A percentile compares a stretch with the other conserved stretches of the same genome.
Conservation (phyloP, 2,888 invertebrate species). For the Epistrophella euchroma region DNA sequence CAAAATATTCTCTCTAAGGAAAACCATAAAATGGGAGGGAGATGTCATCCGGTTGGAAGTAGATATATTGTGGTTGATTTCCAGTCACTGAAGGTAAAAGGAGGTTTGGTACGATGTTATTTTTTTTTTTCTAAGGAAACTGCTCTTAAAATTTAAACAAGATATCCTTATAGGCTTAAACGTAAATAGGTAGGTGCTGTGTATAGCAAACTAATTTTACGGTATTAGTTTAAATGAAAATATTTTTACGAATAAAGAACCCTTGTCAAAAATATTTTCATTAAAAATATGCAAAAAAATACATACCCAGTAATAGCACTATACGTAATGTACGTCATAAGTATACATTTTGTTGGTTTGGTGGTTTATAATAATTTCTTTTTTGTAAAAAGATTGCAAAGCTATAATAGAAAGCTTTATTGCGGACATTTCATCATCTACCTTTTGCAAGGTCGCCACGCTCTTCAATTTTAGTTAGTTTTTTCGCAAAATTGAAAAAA, state of each 20-base stretch:
- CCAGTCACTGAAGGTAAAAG: background rate
- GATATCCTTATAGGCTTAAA: background rate
- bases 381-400: too few relatives aligned
- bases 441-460: too few relatives aligned
- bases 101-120: background rate
- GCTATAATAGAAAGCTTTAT: too few relatives aligned
- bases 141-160: background rate
- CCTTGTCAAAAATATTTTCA: background rate
- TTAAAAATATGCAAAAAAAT: background rate
- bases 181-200: too few relatives aligned
- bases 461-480: too few relatives aligned
- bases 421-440: too few relatives aligned
- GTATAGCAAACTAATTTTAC: background rate
- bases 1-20: background rate
- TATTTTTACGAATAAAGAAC: background rate
- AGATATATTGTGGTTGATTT: background rate
- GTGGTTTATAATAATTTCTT: too few relatives aligned
- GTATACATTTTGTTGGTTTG: too few relatives aligned
- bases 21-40: background rate
- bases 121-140: background rate
- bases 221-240: background rate
- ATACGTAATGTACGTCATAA: too few relatives aligned
- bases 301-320: too few relatives aligned
- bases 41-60: constrained; percentile 3
- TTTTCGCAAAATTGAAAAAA: too few relatives aligned